These are phyloP conservation scores for Irena cyanogastra DNA, from an alignment of 2,113 vertebrate species.

Conservation along the genomic window DNA sequence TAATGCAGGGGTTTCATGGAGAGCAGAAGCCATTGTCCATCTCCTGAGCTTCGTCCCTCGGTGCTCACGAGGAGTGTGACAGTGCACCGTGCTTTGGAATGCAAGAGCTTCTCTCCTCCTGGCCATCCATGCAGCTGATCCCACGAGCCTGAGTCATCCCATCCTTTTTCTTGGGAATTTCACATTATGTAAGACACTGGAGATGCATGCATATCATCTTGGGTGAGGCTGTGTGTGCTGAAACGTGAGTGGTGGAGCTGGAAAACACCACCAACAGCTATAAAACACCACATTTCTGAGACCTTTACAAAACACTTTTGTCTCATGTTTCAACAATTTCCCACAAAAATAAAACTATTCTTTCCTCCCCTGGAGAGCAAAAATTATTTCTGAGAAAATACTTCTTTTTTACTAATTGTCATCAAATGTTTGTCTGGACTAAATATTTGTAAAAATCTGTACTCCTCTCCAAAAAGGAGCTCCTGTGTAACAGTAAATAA, in stretches of 20 bases:
- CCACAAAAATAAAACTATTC: neutral
- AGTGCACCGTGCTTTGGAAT: neutral
- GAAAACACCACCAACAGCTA: neutral
- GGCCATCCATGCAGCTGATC: neutral
- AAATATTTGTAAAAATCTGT: neutral
- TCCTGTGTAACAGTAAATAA: neutral
- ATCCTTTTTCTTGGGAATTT: neutral
- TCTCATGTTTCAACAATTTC: neutral
- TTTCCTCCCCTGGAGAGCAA: neutral
- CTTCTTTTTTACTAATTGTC: neutral
- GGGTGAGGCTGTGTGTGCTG: neutral
- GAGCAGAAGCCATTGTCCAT: neutral
- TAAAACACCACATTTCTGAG: neutral
- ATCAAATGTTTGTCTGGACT: neutral
- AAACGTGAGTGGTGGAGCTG: neutral
- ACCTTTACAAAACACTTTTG: neutral
- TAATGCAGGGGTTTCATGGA: neutral
- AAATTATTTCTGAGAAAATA: neutral
- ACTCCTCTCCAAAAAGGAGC: neutral
- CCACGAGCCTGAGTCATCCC: neutral
- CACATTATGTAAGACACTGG: neutral
- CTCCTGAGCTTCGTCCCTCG: accelerated
- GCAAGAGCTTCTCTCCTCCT: neutral
- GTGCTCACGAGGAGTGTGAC: accelerated
- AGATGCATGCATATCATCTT: neutral